phyloP scores from a whole-genome alignment of 1,140 invertebrate species.

The Ceratina calcarata region DNA sequence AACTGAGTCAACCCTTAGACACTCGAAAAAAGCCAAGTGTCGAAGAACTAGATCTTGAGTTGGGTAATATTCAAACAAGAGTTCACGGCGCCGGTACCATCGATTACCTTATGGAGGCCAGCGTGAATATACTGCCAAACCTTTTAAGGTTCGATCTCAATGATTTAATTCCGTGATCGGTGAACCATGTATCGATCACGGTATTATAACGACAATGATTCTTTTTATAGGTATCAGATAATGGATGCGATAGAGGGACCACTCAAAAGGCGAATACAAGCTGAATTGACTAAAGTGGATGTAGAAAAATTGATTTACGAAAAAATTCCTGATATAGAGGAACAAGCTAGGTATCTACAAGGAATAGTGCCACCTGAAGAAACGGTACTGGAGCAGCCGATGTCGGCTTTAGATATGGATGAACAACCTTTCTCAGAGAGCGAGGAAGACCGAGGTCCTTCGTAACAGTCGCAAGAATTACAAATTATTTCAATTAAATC shows the following conservation, averaged over 20 bases:
- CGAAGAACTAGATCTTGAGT: conserved; percentile 87
- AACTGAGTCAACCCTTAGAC: conserved; percentile 88
- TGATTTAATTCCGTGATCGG: neutral
- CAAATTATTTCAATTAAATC: neutral
- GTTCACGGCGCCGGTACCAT: conserved; percentile 88
- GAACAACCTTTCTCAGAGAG: conserved; percentile 76
- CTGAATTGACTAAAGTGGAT: conserved; percentile 86
- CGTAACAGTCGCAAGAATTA: conserved; percentile 52
- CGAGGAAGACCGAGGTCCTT: conserved; percentile 76
- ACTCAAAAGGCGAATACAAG: conserved; percentile 85
- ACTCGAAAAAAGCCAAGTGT: conserved; percentile 86
- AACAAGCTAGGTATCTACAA: conserved; percentile 77
- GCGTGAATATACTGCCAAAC: conserved; percentile 90
- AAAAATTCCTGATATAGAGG: conserved; percentile 84
- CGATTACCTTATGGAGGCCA: conserved; percentile 89
- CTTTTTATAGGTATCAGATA: conserved; percentile 84
- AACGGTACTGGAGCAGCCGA: conserved; percentile 64
- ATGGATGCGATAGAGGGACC: conserved; percentile 90
- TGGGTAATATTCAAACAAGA: conserved; percentile 90
- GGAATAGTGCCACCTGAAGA: conserved; percentile 67
- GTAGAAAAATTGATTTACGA: conserved; percentile 86
- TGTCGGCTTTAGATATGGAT: conserved; percentile 54
- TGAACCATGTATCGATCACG: neutral
- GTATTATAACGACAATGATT: neutral
- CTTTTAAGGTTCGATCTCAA: conserved; percentile 82